Conservation (phyloP, 2,888 invertebrate genomes). For the Eupithecia subumbrata region DNA sequence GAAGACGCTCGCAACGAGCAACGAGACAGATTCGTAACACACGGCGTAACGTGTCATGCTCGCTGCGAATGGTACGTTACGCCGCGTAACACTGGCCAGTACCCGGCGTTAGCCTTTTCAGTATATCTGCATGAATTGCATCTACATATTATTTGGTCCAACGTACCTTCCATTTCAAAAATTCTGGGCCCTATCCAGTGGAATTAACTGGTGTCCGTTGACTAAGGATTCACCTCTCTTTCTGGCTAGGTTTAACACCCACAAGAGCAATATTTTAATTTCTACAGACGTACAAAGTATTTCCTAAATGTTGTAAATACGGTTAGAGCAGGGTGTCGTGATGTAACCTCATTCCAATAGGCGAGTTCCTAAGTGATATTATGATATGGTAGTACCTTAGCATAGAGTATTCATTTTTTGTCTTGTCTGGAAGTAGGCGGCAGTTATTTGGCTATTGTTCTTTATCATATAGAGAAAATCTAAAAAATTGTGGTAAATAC, state of each 20-base stretch:
- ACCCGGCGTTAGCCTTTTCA: background rate
- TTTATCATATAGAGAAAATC: background rate
- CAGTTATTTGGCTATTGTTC: background rate
- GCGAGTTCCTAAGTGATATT: constrained; percentile 65
- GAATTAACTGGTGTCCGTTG: background rate
- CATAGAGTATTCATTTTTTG: constrained; percentile 32
- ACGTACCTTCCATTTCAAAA: background rate
- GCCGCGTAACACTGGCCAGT: no score
- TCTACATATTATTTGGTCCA: background rate
- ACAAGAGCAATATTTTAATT: constrained; percentile 15
- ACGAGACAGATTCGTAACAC: no score
- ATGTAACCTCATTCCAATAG: constrained; percentile 66
- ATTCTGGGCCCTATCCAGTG: background rate
- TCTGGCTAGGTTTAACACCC: constrained; percentile 4
- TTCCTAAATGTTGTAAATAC: constrained; percentile 47
- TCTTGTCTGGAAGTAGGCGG: constrained; percentile 21
- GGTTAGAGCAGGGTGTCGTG: constrained; percentile 61
- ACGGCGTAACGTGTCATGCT: no score
- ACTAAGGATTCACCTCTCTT: background rate
- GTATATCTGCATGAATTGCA: background rate
- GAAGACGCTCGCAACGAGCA: no score
- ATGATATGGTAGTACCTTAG: constrained; percentile 44
- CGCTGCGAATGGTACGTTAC: no score
- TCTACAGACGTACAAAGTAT: constrained; percentile 55
- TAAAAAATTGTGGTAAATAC: background rate